phyloP scores from a whole-genome alignment of 1,140 invertebrate species.

The Steinernema feltiae region DNA sequence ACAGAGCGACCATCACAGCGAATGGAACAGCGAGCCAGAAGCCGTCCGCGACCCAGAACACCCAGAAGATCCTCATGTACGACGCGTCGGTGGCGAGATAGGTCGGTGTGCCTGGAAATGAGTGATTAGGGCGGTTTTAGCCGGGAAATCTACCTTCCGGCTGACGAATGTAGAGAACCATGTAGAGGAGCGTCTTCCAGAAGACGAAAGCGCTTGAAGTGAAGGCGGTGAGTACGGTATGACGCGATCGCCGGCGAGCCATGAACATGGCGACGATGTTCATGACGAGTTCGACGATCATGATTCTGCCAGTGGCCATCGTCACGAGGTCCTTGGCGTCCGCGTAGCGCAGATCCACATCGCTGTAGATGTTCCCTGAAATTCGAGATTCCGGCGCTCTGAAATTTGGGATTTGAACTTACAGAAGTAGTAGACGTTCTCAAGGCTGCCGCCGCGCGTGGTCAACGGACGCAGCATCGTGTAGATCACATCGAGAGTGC shows the following conservation, averaged over 20 bases:
- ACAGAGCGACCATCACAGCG: constrained; percentile 35
- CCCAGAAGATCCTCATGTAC: constrained; percentile 30
- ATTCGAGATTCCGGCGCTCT: too few species aligned
- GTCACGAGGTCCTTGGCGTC: constrained; percentile 46
- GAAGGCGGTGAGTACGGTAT: constrained; percentile 45
- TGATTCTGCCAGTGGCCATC: constrained; percentile 49
- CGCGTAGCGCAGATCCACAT: constrained; percentile 51
- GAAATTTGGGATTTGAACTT: too few species aligned
- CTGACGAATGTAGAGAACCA: constrained; percentile 42
- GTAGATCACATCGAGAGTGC: constrained; percentile 46
- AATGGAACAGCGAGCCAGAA: constrained; percentile 48
- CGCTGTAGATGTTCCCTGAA: constrained; percentile 52
- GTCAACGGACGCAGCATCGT: constrained; percentile 51
- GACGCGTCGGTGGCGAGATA: constrained; percentile 31
- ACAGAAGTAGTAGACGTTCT: constrained; percentile 43
- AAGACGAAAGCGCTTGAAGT: constrained; percentile 46
- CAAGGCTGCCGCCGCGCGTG: constrained; percentile 35
- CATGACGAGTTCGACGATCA: constrained; percentile 49
- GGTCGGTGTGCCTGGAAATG: constrained; percentile 32
- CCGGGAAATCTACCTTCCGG: constrained; percentile 19
- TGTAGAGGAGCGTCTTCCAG: constrained; percentile 51
- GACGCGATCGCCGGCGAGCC: constrained; percentile 37
- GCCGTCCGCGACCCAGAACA: constrained; percentile 39
- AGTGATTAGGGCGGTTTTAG: too few species aligned
- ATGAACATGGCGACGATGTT: constrained; percentile 46